These are phyloP conservation scores for Papilio xuthus DNA, from an alignment of 1,140 invertebrate species.

Conservation along the genomic window DNA sequence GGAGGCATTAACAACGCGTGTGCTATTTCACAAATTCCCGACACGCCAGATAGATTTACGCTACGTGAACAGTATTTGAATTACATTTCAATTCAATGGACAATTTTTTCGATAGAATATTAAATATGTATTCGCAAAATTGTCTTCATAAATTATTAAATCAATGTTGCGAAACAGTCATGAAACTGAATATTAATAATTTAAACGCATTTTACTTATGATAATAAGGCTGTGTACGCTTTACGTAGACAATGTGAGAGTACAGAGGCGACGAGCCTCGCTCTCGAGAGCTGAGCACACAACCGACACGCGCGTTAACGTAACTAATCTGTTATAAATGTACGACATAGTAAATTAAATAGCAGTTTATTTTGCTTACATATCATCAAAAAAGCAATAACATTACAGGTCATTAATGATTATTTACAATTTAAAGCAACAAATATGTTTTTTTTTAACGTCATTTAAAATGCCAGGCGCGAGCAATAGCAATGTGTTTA, in stretches of 20 bases:
- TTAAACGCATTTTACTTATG: neutral
- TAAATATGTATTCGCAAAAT: neutral
- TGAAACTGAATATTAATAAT: too few relatives aligned
- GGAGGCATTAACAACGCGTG: too few relatives aligned
- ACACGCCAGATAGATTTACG: neutral
- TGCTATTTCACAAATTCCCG: too few relatives aligned
- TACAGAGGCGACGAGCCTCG: neutral
- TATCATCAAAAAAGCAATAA: too few relatives aligned
- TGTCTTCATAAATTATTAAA: neutral
- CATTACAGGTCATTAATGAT: too few relatives aligned
- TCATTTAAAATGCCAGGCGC: too few relatives aligned
- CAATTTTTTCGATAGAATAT: neutral
- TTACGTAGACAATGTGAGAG: neutral
- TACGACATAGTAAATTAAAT: too few relatives aligned
- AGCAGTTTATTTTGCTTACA: too few relatives aligned
- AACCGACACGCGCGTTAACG: neutral
- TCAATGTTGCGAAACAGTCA: neutral
- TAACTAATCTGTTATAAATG: neutral
- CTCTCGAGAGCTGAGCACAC: neutral
- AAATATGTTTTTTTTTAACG: too few relatives aligned
- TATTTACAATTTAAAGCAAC: too few relatives aligned
- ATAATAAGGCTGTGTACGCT: neutral
- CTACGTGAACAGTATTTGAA: neutral
- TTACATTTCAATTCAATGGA: neutral
- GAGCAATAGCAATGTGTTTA: too few relatives aligned